Conservation (phyloP, 2,888 invertebrate species). For the Dasypolia templi region DNA sequence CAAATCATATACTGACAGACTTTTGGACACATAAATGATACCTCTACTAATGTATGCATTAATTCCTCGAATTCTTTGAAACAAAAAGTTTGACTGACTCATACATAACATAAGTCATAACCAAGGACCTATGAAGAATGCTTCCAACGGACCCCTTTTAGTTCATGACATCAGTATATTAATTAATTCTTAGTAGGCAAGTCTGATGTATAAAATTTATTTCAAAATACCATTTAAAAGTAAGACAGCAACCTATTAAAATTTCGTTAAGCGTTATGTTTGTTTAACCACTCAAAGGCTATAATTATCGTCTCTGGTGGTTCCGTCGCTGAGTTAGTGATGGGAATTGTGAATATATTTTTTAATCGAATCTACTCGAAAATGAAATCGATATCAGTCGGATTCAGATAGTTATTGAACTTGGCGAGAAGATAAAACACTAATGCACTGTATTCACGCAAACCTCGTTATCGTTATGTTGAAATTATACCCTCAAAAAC, state of each 20-base stretch:
- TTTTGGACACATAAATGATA: conserved; percentile 54
- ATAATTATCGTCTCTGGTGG: conserved; percentile 81
- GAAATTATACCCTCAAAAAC: conserved; percentile 22
- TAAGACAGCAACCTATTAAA: conserved; percentile 63
- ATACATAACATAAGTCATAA: conserved; percentile 35
- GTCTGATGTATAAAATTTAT: conserved; percentile 59
- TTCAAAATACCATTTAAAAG: conserved; percentile 57
- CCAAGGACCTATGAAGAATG: conserved; percentile 35
- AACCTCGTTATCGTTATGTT: conserved; percentile 45
- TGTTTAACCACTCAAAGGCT: conserved; percentile 75
- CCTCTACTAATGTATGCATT: conserved; percentile 59
- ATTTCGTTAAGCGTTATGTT: conserved; percentile 70
- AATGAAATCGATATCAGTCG: conserved; percentile 13
- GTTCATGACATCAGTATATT: conserved; percentile 36
- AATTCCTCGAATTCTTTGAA: conserved; percentile 49
- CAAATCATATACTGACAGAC: conserved; percentile 57
- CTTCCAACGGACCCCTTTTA: conserved; percentile 9
- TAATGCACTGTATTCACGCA: conserved; percentile 46
- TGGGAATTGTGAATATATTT: conserved; percentile 39
- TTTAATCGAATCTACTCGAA: conserved; percentile 21
- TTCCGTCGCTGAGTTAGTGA: conserved; percentile 52
- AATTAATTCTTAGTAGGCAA: conserved; percentile 57
- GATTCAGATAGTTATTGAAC: conserved; percentile 30
- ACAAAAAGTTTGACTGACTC: conserved; percentile 50
- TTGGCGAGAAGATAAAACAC: conserved; percentile 28